A percentile compares a stretch with the other conserved stretches of the same genome.
Conservation (phyloP, 1,140 invertebrate genomes). For the Rhynchophorus ferrugineus region DNA sequence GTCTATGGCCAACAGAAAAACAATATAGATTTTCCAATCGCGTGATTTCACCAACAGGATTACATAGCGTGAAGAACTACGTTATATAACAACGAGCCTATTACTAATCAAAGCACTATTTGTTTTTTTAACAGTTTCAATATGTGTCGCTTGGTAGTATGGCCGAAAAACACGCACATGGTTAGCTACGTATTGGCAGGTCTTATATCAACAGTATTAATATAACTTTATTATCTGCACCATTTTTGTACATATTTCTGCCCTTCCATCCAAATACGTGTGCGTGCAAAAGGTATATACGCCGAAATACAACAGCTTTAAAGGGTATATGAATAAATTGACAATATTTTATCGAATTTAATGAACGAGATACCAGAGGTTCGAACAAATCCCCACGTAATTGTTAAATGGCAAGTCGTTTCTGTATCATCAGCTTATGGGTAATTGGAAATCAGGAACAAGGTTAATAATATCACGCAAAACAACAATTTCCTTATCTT, state of each 20-base stretch:
- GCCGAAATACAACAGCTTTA: too few species aligned
- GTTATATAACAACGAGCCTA: constrained; percentile 35
- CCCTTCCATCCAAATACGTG: constrained; percentile 13
- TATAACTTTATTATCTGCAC: constrained; percentile 19
- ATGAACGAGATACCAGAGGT: too few species aligned
- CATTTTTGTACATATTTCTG: constrained; percentile 16
- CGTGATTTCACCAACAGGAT: constrained; percentile 26
- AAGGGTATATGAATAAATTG: not conserved
- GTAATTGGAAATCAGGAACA: too few species aligned
- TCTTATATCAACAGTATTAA: constrained; percentile 20
- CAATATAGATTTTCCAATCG: constrained; percentile 24
- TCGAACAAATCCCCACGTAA: too few species aligned
- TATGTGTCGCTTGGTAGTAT: constrained; percentile 33
- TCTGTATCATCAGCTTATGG: too few species aligned
- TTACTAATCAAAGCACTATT: constrained; percentile 36
- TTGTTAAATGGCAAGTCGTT: too few species aligned
- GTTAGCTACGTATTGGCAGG: constrained; percentile 17
- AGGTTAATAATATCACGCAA: too few species aligned
- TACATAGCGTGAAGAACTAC: constrained; percentile 36
- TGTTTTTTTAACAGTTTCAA: constrained; percentile 36
- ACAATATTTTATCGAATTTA: not conserved
- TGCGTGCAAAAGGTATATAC: constrained; percentile 6
- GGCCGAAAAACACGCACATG: constrained; percentile 30
- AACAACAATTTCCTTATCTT: too few species aligned
- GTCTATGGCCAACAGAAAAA: constrained; percentile 4